Evolutionary conservation across 2,888 invertebrate genomes (phyloP).

Genomic region (Incurvaria masculella): DNA sequence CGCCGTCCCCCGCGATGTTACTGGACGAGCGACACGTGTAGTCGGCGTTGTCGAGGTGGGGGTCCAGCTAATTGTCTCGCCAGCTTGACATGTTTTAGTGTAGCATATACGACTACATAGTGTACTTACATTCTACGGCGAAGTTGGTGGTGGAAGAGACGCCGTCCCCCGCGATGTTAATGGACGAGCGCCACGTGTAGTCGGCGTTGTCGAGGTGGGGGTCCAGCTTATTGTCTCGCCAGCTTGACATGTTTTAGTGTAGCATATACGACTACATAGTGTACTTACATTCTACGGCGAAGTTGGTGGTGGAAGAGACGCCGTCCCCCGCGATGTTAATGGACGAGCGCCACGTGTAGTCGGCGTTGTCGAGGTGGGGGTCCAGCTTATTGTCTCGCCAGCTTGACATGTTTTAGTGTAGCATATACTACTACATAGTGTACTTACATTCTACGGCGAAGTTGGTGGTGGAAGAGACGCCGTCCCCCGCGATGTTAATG

Average conservation of each 20-base stretch:
- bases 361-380: slow-evolving; percentile 71
- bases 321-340: slow-evolving; percentile 74
- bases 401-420: slow-evolving; percentile 84
- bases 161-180: slow-evolving; percentile 73
- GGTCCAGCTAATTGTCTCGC: too few relatives aligned
- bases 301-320: slow-evolving; percentile 79
- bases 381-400: slow-evolving; percentile 79
- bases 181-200: slow-evolving; percentile 80
- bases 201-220: slow-evolving; percentile 73
- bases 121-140: slow-evolving; percentile 82
- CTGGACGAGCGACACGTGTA: too few relatives aligned
- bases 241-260: slow-evolving; percentile 84
- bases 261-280: slow-evolving; percentile 22
- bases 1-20: too few relatives aligned
- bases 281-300: slow-evolving; percentile 57
- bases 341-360: slow-evolving; percentile 81
- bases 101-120: not conserved
- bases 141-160: slow-evolving; percentile 83
- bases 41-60: too few relatives aligned
- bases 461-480: too few relatives aligned
- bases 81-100: not conserved
- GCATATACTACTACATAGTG: too few relatives aligned
- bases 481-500: too few relatives aligned
- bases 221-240: slow-evolving; percentile 76
- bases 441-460: too few relatives aligned